Base-by-base conservation (phyloP, 1,140 invertebrate genomes). In the Drosophila ogumai region DNA sequence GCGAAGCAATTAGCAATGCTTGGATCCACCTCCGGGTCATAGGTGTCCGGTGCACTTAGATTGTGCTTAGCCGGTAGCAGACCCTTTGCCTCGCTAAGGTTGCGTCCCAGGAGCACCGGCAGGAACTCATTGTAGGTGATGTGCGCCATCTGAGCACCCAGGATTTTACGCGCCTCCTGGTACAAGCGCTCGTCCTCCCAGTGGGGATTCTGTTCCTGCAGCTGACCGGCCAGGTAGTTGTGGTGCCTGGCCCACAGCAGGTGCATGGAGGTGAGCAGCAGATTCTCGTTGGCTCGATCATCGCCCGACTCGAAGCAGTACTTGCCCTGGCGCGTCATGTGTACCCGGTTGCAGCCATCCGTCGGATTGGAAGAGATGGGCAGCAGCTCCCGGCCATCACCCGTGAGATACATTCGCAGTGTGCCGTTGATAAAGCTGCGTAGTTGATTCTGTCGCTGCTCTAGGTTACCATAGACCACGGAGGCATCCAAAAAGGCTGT, bases 401-500 rank as follows among this genome's bases (percentile, higher is more conserved):
- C 84, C 0, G 94, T 95, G 8, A 94, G 74, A 79, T 94, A 94
- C 93, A 96, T 96, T 36, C 93, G 93, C 12, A 97, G 91, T 6
- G 93, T 91, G 1, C 97, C 97, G 9, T 93, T 93, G 0, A 82
- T 58, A 28, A 94, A 94, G 10, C 92, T 93, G 0, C 96, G 94
- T 6, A 97, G 91, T 17, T 93, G 84, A 0, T 90, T 73, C 7
- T 94, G 87, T 0, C 82, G 76, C 25, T 93, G 79, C 31, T 93
- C 85, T 17, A 94, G 94, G 38, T 94, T 94, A 0, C 97, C 97
- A 81, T 98, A 98, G 3, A 98, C 95, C 19, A 95, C 95, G 0
- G 98, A 99, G 1, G 95, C 98, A 93, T 99, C 98, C 17, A 99
- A 95, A 90, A 95, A 99, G 0, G 97, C 95, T 1, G 97, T 98